Base-by-base conservation (phyloP, 2,113 vertebrate species). In the Urocolius indicus region DNA sequence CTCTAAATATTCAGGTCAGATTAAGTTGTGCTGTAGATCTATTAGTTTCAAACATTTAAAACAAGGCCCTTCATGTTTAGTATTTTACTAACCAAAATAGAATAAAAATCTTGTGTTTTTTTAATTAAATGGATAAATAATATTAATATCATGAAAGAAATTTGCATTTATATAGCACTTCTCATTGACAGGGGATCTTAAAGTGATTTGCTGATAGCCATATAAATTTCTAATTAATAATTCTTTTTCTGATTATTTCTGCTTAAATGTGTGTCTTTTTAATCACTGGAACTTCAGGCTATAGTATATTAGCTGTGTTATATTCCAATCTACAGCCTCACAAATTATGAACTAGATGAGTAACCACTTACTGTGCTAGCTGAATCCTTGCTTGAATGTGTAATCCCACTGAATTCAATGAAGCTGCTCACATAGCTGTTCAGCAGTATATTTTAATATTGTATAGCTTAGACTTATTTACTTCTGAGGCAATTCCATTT, bases 201-300 rank as follows among this genome's bases (percentile, higher is more conserved):
- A 91, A 96, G 94, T 8, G 38, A 96, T 96, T 95, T 87, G 83
- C 93, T 93, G 93, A 92, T 95, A 94, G 91, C 85, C 87, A 84
- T 69, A 89, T 94, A 96, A 92, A 96, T 95, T 97, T 97, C 73
- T 96, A 96, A 97, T 97, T 97, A 98, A 82, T 93, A 94, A 94
- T 95, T 94, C 80, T 87, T 94, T 15, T 96, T 95, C 96, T 97
- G 92, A 97, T 96, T 97, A 95, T 96, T 98, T 95, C 79, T 96
- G 83, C 95, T 96, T 97, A 97, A 96, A 96, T 95, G 54, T 93
- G 32, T 77, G 72, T 80, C 84, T 95, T 94, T 96, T 96, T 96
- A 97, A 97, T 97, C 89, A 96, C 74, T 65, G 93, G 74, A 96
- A 96, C 92, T 91, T 96, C 90, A 96, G 75, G 92, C 91, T 97